Evolutionary conservation across 2,888 invertebrate species (phyloP), one percentile per base, ranked within the genome.

Genomic region (Diarsia mendica): DNA sequence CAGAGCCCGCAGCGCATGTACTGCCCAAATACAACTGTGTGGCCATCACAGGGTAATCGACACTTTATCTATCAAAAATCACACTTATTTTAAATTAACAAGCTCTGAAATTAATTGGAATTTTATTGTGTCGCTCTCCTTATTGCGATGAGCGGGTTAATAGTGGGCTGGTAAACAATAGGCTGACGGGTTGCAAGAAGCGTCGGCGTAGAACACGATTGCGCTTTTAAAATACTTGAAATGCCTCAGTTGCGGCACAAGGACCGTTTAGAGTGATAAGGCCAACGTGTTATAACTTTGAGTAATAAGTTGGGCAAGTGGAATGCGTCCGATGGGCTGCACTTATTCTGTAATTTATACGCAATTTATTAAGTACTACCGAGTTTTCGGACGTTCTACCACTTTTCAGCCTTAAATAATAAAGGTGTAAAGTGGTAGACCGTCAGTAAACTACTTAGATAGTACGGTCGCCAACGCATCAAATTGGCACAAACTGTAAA

Each of bases 61-160:
- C 85, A 86, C 87, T 87, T 70, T 67, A 89, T 91, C 90, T 91
- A 91, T 90, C 86, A 89, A 87, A 87, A 89, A 88, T 86, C 67
- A 76, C 68, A 67, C 63, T 65, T 74, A 15, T 48, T 67, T 75
- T 66, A 66, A 79, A 72, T 80, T 67, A 75, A 68, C 69, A 69
- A 75, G 63, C 69, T 70, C 51, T 49, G 20, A 67, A 55, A 28
- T 58, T n/a, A n/a, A n/a, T 71, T 46, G 61, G 39, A 67, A 55
- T 73, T 83, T 60, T 46, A 72, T 76, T 49, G 11, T 67, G 63
- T 79, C 63, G 51, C 44, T 49, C 63, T 55, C 78, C 44, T 68
- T 64, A 74, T 82, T 75, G 53, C 58, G 75, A 75, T 89, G 87
- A 87, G 89, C 77, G 81, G 84, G 88, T 89, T 89, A 91, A 89